Evolutionary conservation across 2,113 vertebrate species (phyloP), one percentile per base, ranked within the genome.

Genomic region (Meleagris gallopavo): DNA sequence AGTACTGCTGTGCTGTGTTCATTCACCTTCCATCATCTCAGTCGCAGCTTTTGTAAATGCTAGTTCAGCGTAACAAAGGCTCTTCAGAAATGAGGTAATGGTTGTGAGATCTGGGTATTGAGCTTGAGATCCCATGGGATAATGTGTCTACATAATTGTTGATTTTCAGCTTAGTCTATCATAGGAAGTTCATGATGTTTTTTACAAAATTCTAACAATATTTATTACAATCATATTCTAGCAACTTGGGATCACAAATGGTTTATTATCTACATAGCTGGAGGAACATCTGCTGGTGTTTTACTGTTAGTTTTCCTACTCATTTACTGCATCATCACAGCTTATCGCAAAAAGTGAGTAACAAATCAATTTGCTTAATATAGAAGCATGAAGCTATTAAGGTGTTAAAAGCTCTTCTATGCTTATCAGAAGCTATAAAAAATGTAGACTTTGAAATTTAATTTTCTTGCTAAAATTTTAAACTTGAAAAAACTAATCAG

Each of bases 201-300:
- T 91, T 21, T 87, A 62, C 8, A 66, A 83, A 81, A 72, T 60
- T 25, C 5, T 85, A 46, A 86, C 70, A 6, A 43, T 74, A 71
- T 84, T 86, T 93, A 79, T 89, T 77, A n/a, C 7, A 67, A 41
- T 73, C 4, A 2, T 50, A 65, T 91, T 95, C 77, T 84, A 93
- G 84, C 15, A 79, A 24, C 36, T 83, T 90, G 40, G 40, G 36
- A 79, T 83, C 60, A n/a, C 32, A 58, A 61, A n/a, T 38, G 46
- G 13, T 13, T 88, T 79, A 81, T 65, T 54, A 41, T 24, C 62
- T 50, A 41, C n/a, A 25, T 69, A 82, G 55, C 25, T 88, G 82
- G 88, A 95, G 77, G 70, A 54, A 78, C 80, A 93, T 88, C 72
- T 86, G 60, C 76, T 79, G 11, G 36, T 46, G 17, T 81, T 48